Base-by-base conservation (phyloP, 2,113 vertebrate genomes). In the Rhynchomys soricoides region DNA sequence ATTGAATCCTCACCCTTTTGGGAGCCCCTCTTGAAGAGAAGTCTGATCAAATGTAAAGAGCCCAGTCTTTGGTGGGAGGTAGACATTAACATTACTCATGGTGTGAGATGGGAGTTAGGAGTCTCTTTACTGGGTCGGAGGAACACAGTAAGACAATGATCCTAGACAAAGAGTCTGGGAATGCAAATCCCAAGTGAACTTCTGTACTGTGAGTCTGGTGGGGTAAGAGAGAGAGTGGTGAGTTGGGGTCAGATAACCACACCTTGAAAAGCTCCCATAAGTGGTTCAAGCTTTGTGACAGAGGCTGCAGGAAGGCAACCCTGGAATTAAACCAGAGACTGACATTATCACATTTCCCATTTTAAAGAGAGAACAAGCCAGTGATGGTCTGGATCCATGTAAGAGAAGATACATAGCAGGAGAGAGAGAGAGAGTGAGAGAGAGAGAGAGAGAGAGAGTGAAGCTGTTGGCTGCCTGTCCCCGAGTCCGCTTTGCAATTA, bases 301-400 rank as follows among this genome's bases (percentile, higher is more conserved):
- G 21, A 71, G 45, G n/a, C 74, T 26, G 64, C 22, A 34, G 55
- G 77, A 86, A 45, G 19, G 59, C 57, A 74, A 24, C 68, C 64
- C 75, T 13, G 86, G 86, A 75, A 78, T 91, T 64, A 91, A 95
- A 86, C 37, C 40, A 37, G 82, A 88, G 77, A 88, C 62, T 59
- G 92, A 95, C 24, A 0, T 90, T 86, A 93, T 45, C 52, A 0
- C 24, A 74, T 37, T 90, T 86, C 64, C 74, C 48, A 37, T 73
- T 93, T 79, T 73, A 90, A 87, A 95, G 95, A 59, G 68, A 48
- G 93, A 94, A 91, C 79, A 92, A 12, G 43, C 16, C 11, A 59
- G 50, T 43, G 90, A 93, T 85, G 12, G 79, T 77, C 12, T 62
- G 92, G 79, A 88, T 50, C 37, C 6, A 0, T 82, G 92, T 73